phyloP scores from a whole-genome alignment of 2,113 vertebrate species.

The Butastur rufipennis region DNA sequence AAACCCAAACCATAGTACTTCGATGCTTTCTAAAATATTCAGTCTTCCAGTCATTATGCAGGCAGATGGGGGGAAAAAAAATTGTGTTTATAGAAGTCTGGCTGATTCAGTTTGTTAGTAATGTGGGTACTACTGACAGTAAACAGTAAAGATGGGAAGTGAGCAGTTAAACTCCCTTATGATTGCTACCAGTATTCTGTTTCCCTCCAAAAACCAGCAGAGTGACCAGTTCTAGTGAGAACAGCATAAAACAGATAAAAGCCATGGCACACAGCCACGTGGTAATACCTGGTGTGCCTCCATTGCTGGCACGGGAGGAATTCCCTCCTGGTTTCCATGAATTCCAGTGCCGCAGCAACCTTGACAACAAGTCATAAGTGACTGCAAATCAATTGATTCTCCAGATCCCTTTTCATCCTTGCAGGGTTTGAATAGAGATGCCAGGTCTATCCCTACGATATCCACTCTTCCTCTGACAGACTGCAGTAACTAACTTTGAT shows the following conservation, averaged over 20 bases:
- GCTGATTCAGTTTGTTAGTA: background rate
- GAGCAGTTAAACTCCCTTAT: accelerated
- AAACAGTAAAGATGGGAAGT: background rate
- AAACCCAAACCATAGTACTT: background rate
- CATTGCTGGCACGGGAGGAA: background rate
- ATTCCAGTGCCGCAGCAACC: accelerated
- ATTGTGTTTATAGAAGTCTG: background rate
- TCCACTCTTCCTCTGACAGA: background rate
- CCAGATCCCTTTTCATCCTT: background rate
- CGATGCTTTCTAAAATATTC: background rate
- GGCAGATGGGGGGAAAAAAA: background rate
- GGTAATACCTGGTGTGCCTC: background rate
- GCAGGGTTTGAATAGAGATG: background rate
- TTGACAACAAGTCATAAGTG: background rate
- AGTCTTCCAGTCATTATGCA: background rate
- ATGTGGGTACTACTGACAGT: background rate
- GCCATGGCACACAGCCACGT: background rate
- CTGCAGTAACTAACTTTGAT: background rate
- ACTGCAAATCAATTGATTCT: background rate
- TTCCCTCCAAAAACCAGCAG: background rate
- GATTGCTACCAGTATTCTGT: background rate
- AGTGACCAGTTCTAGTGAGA: background rate
- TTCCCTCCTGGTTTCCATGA: background rate
- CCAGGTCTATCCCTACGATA: background rate
- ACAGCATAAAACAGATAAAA: background rate